Evolutionary conservation across 2,888 invertebrate genomes (phyloP).

Genomic region (Barypeithes pellucidus): DNA sequence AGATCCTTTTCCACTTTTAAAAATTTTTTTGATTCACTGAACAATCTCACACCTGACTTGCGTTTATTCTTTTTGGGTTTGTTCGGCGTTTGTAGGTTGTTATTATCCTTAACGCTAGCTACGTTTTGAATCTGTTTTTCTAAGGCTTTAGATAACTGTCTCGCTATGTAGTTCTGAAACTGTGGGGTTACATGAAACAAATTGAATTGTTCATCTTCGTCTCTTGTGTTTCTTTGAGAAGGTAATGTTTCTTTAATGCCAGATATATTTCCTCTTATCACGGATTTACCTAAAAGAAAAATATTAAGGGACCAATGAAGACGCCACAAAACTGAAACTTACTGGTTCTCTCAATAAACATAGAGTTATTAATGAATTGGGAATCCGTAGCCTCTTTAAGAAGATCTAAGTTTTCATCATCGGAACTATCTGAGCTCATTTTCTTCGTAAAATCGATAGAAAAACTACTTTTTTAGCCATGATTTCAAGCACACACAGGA

Average conservation of each 20-base stretch:
- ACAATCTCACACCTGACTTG: conserved; percentile 55
- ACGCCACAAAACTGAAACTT: conserved; percentile 39
- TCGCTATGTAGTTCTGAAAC: conserved; percentile 73
- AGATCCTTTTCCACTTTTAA: conserved; percentile 54
- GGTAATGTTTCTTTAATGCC: conserved; percentile 43
- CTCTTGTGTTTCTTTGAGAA: conserved; percentile 61
- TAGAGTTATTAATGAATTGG: conserved; percentile 70
- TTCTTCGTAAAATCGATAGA: conserved; percentile 50
- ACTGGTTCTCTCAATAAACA: conserved; percentile 60
- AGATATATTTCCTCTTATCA: conserved; percentile 29
- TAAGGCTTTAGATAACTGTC: conserved; percentile 72
- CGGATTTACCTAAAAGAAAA: conserved; percentile 34
- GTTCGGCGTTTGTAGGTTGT: no score
- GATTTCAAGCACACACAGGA: conserved; percentile 38
- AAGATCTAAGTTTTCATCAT: conserved; percentile 65
- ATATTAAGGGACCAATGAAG: conserved; percentile 16
- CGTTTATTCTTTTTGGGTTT: conserved; percentile 46
- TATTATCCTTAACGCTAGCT: conserved; percentile 32
- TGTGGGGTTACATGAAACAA: conserved; percentile 72
- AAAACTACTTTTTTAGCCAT: conserved; percentile 44
- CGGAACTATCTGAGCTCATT: conserved; percentile 66
- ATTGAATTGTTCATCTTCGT: conserved; percentile 73
- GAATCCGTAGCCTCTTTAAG: conserved; percentile 72
- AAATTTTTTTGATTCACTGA: conserved; percentile 68
- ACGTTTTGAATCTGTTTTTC: conserved; percentile 66